Conservation (phyloP, 1,140 invertebrate genomes). For the Phthorimaea operculella region DNA sequence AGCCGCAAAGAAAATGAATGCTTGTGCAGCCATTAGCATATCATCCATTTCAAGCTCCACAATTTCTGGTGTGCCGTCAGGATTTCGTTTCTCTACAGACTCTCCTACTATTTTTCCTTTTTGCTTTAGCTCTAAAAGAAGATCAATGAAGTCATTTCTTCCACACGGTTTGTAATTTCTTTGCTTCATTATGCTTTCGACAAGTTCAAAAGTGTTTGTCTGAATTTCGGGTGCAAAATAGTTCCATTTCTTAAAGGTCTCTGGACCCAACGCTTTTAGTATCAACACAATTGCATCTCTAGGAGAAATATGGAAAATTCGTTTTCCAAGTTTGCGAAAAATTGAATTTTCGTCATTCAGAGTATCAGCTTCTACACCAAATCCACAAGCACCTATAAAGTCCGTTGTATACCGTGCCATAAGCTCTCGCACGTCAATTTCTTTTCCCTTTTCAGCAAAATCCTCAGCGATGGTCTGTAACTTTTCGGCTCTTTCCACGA, state of each 20-base stretch:
- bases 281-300: neutral
- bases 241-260: neutral
- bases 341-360: slow-evolving; percentile 1
- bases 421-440: neutral
- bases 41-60: neutral
- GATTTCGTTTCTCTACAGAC: neutral
- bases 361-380: slow-evolving; percentile 5
- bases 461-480: slow-evolving; percentile 22
- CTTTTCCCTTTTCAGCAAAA: neutral
- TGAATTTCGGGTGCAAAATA: neutral
- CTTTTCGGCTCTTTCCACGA: neutral
- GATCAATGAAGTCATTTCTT: slow-evolving; percentile 2
- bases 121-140: neutral
- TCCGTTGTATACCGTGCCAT: slow-evolving; percentile 6
- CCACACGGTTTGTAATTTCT: neutral
- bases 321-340: slow-evolving; percentile 1
- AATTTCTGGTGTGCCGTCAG: neutral
- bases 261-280: neutral
- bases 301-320: neutral
- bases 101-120: neutral
- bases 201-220: neutral
- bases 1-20: slow-evolving; percentile 3
- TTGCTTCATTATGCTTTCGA: neutral
- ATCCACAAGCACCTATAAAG: slow-evolving; percentile 9
- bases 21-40: neutral